Evolutionary conservation across 2,888 invertebrate genomes (phyloP), one percentile per base, ranked within the genome.

Genomic region (Exephanes ischioxanthus): DNA sequence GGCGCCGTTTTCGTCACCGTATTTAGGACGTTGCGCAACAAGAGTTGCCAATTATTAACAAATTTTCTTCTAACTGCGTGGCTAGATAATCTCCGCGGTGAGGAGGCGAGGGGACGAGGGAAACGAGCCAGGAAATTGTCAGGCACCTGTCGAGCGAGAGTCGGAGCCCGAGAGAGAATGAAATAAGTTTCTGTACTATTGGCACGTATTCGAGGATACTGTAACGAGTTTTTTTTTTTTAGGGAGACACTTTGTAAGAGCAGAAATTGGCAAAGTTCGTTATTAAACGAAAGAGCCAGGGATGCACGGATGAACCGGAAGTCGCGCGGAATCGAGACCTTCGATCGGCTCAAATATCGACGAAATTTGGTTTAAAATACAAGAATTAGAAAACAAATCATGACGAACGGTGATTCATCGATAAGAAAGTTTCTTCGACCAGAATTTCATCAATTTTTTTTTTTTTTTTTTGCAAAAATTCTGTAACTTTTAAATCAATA

Each of bases 71-170:
- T 6, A 66, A 55, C 45, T 16, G 22, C 71, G 63, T 53, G 45
- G 45, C 33, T 6, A 16, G 11, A n/a, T 53, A 5, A 22, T 11
- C 22, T 55, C 30, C 22, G 11, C n/a, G 48, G 33, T 6, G 51
- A 26, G 30, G 37, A 48, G n/a, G 26, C 58, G 16, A 3, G 41
- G 71, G 63, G 26, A 66, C 37, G 66, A 72, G 66, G 55, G 37
- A 71, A 77, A 63, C 71, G 82, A 77, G 82, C 82, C 82, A 83
- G 66, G 45, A 72, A 71, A 67, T 72, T 72, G 77, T 83, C 58
- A 51, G 67, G 48, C 72, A 78, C 77, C 82, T 82, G 82, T 77
- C 77, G 77, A 82, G 11, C 77, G 72, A 78, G 30, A 67, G 77
- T 48, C 58, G 33, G 37, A 67, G 30, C 37, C 66, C 16, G 33